Base-by-base conservation (phyloP, 2,113 vertebrate genomes). In the Cygnus atratus region DNA sequence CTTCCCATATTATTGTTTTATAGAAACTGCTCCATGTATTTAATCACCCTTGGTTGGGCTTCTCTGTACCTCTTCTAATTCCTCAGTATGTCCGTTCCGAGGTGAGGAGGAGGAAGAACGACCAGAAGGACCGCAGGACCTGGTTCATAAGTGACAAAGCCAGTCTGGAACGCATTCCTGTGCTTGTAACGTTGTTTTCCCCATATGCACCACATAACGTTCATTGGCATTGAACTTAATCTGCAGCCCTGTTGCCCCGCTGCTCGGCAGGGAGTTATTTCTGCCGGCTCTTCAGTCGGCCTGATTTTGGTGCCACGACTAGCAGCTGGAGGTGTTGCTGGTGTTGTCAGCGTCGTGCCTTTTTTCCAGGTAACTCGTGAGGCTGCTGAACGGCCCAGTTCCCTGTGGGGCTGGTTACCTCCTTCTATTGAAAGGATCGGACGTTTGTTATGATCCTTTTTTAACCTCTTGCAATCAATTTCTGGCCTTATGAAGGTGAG, bases 171-270 rank as follows among this genome's bases (percentile, higher is more conserved):
- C 5, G 11, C 5, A 1, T 48, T 62, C 62, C 62, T 62, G 5
- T 33, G 25, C 9, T 3, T 4, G 17, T 25, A 11, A 48, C 0
- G 0, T 48, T 41, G 3, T 58, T 83, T 70, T 48, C 62, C 79
- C 57, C 3, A 0, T 15, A 7, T 15, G 5, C 5, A 11, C 35
- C 54, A 2, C 1, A 0, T 39, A 13, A 25, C 0, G 0, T 31
- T 55, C 48, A 1, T 22, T 61, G 75, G 22, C 19, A 14, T 18
- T 59, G 59, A 85, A 33, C 18, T 66, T 9, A 10, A 61, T 17
- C 33, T 48, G 3, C 29, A 6, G 1, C 48, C 48, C 22, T 55
- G 25, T 44, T 61, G 7, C 46, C 33, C 0, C 0, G 12, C 52
- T 29, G 4, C 54, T 61, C 29, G 54, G 6, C 15, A 29, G 26